A percentile compares a stretch with the other conserved stretches of the same genome.
Conservation (phyloP, 2,888 invertebrate genomes). For the Noctua janthe region DNA sequence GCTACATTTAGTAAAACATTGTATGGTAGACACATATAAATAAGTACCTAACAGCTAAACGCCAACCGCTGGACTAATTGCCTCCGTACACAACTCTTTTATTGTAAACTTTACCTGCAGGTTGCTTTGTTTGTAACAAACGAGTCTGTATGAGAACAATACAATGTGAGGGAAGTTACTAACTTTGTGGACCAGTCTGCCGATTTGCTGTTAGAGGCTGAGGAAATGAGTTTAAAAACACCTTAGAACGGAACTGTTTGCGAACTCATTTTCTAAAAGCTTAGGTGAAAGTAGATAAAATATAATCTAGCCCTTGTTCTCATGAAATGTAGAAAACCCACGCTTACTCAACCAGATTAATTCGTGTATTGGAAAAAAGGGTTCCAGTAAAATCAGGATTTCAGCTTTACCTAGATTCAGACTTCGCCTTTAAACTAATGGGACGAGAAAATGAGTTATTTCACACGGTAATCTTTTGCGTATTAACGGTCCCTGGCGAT, state of each 20-base stretch:
- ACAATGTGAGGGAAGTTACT: background rate
- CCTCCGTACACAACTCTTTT: background rate
- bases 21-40: too few relatives aligned
- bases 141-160: constrained; percentile 1
- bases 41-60: background rate
- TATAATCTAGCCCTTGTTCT: too few relatives aligned
- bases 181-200: constrained; percentile 1
- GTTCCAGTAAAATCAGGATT: background rate
- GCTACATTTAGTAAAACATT: background rate
- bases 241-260: background rate
- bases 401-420: too few relatives aligned
- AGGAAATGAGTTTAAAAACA: constrained; percentile 14
- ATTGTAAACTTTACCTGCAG: background rate
- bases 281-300: background rate
- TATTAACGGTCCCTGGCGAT: background rate
- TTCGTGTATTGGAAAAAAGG: background rate
- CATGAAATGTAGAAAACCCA: background rate
- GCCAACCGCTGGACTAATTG: constrained; percentile 5
- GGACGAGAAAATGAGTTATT: too few relatives aligned
- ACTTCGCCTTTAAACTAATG: too few relatives aligned
- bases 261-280: background rate
- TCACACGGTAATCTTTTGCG: background rate
- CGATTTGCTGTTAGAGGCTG: background rate
- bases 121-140: background rate
- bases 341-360: background rate